Evolutionary conservation across 2,797 vertebrate genomes (phyloP).

Genomic region (Mus minutoides): DNA sequence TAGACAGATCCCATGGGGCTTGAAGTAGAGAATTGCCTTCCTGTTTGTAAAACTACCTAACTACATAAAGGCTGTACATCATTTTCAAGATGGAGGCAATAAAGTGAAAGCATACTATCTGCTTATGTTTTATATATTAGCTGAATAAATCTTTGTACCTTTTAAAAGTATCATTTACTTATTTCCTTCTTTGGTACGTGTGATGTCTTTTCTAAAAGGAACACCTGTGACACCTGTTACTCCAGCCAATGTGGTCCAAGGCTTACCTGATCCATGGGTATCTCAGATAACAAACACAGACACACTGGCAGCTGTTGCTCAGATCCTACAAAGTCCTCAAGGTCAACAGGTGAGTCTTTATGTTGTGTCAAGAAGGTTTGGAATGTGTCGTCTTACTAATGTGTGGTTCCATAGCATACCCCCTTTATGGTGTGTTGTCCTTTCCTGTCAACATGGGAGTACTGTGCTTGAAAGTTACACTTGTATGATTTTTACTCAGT

Average conservation of each 20-base stretch:
- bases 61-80: neutral
- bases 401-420: neutral
- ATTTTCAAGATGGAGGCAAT: constrained; percentile 3
- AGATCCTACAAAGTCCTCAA: constrained; percentile 98
- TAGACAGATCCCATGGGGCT: neutral
- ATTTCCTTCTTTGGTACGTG: neutral
- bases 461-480: neutral
- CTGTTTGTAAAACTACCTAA: neutral
- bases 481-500: constrained; percentile 12
- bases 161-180: constrained; percentile 28
- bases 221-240: constrained; percentile 98
- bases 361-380: neutral
- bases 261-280: constrained; percentile 96
- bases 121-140: constrained; percentile 38
- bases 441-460: neutral
- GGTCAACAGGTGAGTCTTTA: constrained; percentile 95
- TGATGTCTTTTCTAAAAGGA: constrained; percentile 86
- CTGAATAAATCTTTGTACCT: neutral
- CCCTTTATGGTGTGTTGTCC: neutral
- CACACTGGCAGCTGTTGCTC: constrained; percentile 97
- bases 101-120: constrained; percentile 17
- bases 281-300: constrained; percentile 98
- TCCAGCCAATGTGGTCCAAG: constrained; percentile 95
- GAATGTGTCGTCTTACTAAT: neutral
- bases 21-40: neutral